These are phyloP conservation scores for Sinodicranocentrus sp. DNA, from an alignment of 2,888 invertebrate genomes.

Conservation along the genomic window DNA sequence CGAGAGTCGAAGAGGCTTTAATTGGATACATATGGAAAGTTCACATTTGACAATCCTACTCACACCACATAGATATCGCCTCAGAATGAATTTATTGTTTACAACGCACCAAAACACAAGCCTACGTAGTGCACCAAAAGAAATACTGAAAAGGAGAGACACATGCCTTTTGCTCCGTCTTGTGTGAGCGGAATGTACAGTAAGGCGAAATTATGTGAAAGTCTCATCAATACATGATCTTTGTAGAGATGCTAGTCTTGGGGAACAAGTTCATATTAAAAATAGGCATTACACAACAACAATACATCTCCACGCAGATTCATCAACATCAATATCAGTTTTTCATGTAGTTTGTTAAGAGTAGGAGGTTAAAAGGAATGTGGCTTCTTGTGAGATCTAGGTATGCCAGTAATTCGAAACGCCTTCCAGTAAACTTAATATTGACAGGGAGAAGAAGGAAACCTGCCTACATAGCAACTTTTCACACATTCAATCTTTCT, in stretches of 20 bases:
- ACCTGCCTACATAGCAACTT: constrained; percentile 9
- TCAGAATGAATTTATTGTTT: constrained; percentile 63
- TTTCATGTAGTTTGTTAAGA: constrained; percentile 8
- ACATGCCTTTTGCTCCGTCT: too few relatives aligned
- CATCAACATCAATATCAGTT: constrained; percentile 10
- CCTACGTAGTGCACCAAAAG: constrained; percentile 46
- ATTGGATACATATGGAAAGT: constrained; percentile 57
- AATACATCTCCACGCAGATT: background rate
- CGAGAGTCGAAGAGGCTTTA: background rate
- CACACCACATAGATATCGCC: constrained; percentile 32
- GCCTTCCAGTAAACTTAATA: constrained; percentile 49
- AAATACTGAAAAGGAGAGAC: background rate
- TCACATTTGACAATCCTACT: constrained; percentile 64
- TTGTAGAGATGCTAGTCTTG: too few relatives aligned
- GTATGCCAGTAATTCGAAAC: constrained; percentile 41
- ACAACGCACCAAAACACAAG: constrained; percentile 57
- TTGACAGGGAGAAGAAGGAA: constrained; percentile 2
- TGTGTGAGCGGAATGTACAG: background rate
- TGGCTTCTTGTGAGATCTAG: constrained; percentile 45
- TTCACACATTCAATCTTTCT: background rate
- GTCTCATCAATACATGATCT: background rate
- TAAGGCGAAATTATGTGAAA: constrained; percentile 23
- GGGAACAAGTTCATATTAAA: constrained; percentile 9
- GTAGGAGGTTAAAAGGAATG: constrained; percentile 62
- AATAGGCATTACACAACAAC: constrained; percentile 21